Percentiles rank a stretch among this genome's conserved stretches.
Conservation (phyloP, 2,113 vertebrate species). For the Hippotragus niger region DNA sequence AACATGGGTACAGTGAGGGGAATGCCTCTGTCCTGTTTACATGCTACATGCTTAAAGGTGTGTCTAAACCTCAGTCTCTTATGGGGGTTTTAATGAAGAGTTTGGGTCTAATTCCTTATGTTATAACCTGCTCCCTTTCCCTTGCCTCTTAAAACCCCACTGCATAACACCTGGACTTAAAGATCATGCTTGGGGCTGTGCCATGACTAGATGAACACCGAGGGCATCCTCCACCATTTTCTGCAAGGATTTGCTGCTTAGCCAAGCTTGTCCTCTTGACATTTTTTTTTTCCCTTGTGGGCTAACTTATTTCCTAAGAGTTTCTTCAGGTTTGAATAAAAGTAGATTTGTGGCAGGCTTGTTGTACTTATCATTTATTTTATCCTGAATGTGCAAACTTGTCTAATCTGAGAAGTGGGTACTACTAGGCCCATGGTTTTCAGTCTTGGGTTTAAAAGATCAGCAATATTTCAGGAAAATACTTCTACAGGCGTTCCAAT, state of each 20-base stretch:
- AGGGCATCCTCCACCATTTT: not conserved
- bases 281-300: not conserved
- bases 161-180: not conserved
- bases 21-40: too few relatives aligned
- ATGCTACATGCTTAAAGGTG: not conserved
- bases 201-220: not conserved
- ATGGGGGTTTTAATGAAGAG: not conserved
- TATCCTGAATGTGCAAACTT: not conserved
- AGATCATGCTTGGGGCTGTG: not conserved
- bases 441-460: not conserved
- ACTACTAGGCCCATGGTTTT: not conserved
- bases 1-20: not conserved
- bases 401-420: not conserved
- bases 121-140: not conserved
- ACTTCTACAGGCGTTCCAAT: not conserved
- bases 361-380: not conserved
- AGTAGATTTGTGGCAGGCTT: not conserved
- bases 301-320: not conserved
- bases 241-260: not conserved
- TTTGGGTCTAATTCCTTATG: not conserved
- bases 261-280: not conserved
- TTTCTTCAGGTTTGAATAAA: constrained; percentile 1
- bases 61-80: not conserved
- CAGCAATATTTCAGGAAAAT: not conserved
- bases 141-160: not conserved